Percentiles rank a stretch among this genome's conserved stretches.
phyloP scores from a whole-genome alignment of 2,888 invertebrate genomes.

The Cenopis cana region DNA sequence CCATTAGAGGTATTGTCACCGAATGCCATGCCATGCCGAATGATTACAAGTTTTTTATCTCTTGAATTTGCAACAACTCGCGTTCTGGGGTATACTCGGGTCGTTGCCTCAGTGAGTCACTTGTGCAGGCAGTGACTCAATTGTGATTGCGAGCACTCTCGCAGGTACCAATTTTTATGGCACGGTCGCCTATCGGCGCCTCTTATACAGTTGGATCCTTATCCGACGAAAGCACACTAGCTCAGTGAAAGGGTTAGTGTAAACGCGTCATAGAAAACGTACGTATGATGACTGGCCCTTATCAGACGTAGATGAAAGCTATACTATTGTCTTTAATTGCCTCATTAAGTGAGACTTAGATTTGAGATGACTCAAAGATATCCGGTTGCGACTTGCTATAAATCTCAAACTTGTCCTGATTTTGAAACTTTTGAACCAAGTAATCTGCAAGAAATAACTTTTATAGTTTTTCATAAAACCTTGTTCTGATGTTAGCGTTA shows the following conservation, averaged over 20 bases:
- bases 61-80: conserved; percentile 52
- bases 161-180: conserved; percentile 52
- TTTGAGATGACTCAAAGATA: neutral
- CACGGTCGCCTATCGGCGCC: conserved; percentile 32
- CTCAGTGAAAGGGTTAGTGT: neutral
- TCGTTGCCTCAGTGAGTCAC: conserved; percentile 74
- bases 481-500: too few relatives aligned
- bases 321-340: neutral
- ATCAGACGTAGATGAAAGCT: neutral
- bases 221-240: conserved; percentile 2
- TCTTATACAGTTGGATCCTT: conserved; percentile 23
- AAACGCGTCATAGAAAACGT: neutral
- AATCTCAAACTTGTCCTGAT: neutral
- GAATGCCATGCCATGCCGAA: neutral
- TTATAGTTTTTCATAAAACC: neutral
- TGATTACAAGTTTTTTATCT: conserved; percentile 47
- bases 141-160: conserved; percentile 57
- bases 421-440: neutral
- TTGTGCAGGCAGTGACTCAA: conserved; percentile 60
- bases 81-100: conserved; percentile 53
- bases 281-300: neutral
- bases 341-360: neutral
- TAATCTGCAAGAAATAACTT: neutral
- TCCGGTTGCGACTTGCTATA: neutral
- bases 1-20: conserved; percentile 12